Base-by-base conservation (phyloP, 2,113 vertebrate species). In the Phrynosoma platyrhinos region DNA sequence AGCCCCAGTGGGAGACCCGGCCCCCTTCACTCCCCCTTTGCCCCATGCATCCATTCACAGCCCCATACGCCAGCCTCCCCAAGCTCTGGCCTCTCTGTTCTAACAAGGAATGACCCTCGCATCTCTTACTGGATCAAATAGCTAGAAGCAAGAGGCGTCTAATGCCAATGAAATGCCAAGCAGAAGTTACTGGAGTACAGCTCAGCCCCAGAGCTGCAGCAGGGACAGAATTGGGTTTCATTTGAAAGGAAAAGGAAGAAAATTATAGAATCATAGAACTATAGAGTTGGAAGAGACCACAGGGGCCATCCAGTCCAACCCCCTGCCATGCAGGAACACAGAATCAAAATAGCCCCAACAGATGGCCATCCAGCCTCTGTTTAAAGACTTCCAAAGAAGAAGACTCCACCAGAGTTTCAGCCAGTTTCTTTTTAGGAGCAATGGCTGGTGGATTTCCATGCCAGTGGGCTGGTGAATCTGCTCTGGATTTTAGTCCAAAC, bases 131-230 rank as follows among this genome's bases (percentile, higher is more conserved):
- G 55, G 69, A 76, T 87, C 80, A 76, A 66, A 76, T 66, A 66
- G 21, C 86, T 32, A n/a, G 55, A 75, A 4, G 69, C 27, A 58
- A 74, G 53, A 55, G 84, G 64, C 20, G 53, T 21, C 55, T 25
- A 78, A 58, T 42, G 78, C 68, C 16, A 7, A n/a, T 87, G 52
- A 80, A 81, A 62, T 74, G 69, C 68, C 85, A 74, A 79, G 68
- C 36, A 76, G 86, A 75, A 62, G 27, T 87, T 75, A 9, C 36
- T 77, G 58, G 18, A 10, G 42, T 52, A 74, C 8, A 23, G 21
- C 25, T 47, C 47, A 55, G 68, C n/a, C 18, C 27, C 55, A 23
- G 52, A 66, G 20, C 47, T 64, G 69, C 32, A 74, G 1, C 32
- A 23, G 40, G 69, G 53, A 81, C 0, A 72, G 78, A 72, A 23